A percentile compares a stretch with the other conserved stretches of the same genome.
Evolutionary conservation across 2,113 vertebrate genomes (phyloP).

Genomic region (Hipposideros armiger): DNA sequence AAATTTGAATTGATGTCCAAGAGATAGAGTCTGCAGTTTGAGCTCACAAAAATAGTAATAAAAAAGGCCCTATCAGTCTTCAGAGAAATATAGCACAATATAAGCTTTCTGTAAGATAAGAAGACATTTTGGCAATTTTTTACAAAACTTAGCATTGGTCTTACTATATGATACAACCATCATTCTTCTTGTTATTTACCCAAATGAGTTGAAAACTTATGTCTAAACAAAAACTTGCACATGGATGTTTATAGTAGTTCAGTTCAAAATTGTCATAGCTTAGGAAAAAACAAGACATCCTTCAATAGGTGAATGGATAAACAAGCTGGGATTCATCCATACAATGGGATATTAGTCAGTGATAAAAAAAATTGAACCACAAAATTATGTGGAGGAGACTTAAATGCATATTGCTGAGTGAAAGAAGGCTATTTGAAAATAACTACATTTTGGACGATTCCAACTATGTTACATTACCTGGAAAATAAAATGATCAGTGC

Average conservation of each 20-base stretch:
- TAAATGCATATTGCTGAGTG: not conserved
- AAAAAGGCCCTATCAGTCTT: not conserved
- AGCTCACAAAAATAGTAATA: not conserved
- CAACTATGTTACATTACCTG: not conserved
- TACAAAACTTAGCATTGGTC: not conserved
- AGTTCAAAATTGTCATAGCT: not conserved
- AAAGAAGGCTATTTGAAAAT: not conserved
- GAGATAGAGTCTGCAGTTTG: not conserved
- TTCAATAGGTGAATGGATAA: not conserved
- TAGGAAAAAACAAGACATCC: not conserved
- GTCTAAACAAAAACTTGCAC: not conserved
- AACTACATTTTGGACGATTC: not conserved
- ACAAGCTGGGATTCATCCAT: not conserved
- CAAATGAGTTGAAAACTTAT: not conserved
- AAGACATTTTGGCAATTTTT: not conserved
- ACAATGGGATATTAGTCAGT: not conserved
- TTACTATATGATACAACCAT: not conserved
- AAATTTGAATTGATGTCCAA: not conserved
- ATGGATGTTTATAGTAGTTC: not conserved
- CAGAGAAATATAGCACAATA: not conserved
- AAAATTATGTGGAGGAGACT: not conserved
- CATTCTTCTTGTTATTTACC: not conserved
- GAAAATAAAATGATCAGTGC: not conserved
- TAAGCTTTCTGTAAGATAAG: not conserved
- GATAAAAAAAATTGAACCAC: not conserved